These are phyloP conservation scores for Agapornis roseicollis DNA, from an alignment of 2,113 vertebrate species.

Conservation along the genomic window DNA sequence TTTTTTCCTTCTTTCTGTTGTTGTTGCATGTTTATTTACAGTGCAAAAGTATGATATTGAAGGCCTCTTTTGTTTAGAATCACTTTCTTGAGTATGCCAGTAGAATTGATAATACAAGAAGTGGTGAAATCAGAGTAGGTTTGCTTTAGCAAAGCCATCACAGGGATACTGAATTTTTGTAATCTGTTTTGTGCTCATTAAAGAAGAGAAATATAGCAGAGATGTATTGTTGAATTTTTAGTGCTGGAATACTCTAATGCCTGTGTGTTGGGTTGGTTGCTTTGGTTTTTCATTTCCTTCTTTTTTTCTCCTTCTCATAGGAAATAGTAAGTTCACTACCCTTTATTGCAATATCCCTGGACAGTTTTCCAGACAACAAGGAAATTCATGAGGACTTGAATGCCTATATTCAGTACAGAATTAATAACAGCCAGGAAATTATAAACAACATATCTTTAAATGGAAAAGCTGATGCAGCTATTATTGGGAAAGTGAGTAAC, in stretches of 20 bases:
- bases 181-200: not conserved
- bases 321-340: constrained; percentile 86
- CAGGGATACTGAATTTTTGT: not conserved
- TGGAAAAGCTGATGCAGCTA: constrained; percentile 87
- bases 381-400: constrained; percentile 91
- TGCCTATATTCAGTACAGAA: constrained; percentile 90
- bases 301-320: constrained; percentile 40
- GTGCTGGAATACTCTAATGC: not conserved
- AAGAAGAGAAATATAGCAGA: not conserved
- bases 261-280: not conserved
- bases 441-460: constrained; percentile 94
- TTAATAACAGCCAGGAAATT: constrained; percentile 89
- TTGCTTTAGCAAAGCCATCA: not conserved
- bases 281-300: not conserved
- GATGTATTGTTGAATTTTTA: not conserved
- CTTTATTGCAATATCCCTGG: constrained; percentile 86
- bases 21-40: not conserved
- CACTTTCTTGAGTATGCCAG: not conserved
- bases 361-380: constrained; percentile 86
- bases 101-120: not conserved
- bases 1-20: not conserved
- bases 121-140: not conserved
- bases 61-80: not conserved
- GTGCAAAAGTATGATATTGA: not conserved
- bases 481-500: constrained; percentile 89